Conservation (phyloP, 2,797 vertebrate species). For the Gallinago stenura region DNA sequence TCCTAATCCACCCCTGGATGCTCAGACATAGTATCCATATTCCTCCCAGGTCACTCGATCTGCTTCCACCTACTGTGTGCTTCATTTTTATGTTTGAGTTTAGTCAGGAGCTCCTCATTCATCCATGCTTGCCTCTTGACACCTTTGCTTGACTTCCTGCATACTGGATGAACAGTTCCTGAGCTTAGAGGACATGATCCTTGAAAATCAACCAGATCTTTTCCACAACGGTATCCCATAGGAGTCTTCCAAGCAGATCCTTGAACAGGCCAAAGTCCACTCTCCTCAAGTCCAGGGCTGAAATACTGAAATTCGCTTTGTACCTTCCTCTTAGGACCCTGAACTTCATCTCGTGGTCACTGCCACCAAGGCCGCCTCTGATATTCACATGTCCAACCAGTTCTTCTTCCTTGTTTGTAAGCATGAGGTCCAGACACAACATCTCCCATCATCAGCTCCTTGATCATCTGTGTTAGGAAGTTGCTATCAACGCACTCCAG, state of each 20-base stretch:
- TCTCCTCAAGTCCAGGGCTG: background rate
- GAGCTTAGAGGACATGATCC: background rate
- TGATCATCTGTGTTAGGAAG: background rate
- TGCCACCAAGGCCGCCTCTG: background rate
- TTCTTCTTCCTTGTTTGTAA: background rate
- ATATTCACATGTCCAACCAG: background rate
- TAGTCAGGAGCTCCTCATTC: background rate
- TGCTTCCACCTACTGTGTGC: background rate
- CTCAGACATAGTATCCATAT: background rate
- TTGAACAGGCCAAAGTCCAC: background rate
- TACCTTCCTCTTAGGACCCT: background rate
- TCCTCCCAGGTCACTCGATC: background rate
- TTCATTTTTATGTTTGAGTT: background rate
- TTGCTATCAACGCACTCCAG: background rate
- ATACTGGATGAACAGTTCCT: background rate
- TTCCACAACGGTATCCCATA: background rate
- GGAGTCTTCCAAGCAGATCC: background rate
- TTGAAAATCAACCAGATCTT: background rate
- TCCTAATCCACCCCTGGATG: background rate
- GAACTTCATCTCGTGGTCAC: background rate
- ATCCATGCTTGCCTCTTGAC: background rate
- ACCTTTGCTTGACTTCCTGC: background rate
- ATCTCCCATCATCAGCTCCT: background rate
- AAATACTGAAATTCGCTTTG: background rate
- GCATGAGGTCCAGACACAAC: background rate